Base-by-base conservation (phyloP, 2,888 invertebrate species). In the Chorisops tibialis region DNA sequence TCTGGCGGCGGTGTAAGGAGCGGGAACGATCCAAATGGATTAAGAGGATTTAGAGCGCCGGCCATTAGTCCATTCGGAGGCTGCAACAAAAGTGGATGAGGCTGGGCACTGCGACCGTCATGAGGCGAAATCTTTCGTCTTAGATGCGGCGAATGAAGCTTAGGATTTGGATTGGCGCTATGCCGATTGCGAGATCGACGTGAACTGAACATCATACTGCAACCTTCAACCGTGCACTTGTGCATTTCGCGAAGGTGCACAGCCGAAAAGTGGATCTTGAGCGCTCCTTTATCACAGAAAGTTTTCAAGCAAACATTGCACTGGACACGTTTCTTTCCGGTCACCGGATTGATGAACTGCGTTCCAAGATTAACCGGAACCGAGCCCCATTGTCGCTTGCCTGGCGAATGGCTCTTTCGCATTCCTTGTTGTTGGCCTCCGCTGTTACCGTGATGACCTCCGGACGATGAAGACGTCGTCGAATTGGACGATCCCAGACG, bases 221-320 rank as follows among this genome's bases (percentile, higher is more conserved):
- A 98, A 0, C 97, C 97, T 75, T 94, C 94, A 0, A 99, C 96
- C 0, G 98, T 97, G 76, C 99, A 99, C 79, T 95, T 95, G 79
- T 99, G 99, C 98, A 99, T 99, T 81, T 99, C 99, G 41, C 97
- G 87, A 64, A 98, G 80, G 76, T 99, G 99, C 9, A 99, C 99
- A 0, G 99, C 99, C 54, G 96, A 96, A 75, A 97, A 98, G 77
- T 99, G 99, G 6, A 99, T 99, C 80, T 99, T 99, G 21, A 99
- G 82, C 1, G 99, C 99, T 65, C 98, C 99, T 81, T 99, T 99
- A 82, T 99, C 99, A 83, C 99, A 99, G 81, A 99, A 99, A 14
- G 98, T 98, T 81, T 99, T 99, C 65, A 96, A 81, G 76, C 99
- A 99, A 43, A 96, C 96, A 72, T 96, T 95, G 79, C 99, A 99